Evolutionary conservation across 2,797 vertebrate genomes (phyloP).

Genomic region (Catamblyrhynchus diadema): DNA sequence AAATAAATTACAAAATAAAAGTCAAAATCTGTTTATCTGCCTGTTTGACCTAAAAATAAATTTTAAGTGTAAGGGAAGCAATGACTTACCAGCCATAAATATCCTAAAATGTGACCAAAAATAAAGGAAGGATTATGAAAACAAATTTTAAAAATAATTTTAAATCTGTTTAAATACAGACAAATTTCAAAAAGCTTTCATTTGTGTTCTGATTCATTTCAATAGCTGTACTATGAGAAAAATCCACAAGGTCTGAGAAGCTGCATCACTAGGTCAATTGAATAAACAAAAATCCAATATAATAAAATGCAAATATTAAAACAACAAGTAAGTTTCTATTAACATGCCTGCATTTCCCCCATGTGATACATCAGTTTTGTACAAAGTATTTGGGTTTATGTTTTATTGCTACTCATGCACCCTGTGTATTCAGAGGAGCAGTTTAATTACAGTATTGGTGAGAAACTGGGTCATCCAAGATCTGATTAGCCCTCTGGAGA

Average conservation of each 20-base stretch:
- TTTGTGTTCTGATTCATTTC: not conserved
- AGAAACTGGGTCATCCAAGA: slow-evolving; percentile 37
- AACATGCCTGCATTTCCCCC: not conserved
- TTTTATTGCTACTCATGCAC: not conserved
- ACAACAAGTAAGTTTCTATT: not conserved
- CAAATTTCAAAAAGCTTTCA: not conserved
- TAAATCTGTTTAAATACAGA: not conserved
- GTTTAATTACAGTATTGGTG: not conserved
- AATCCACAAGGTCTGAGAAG: not conserved
- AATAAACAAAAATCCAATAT: not conserved
- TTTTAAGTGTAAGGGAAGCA: not conserved
- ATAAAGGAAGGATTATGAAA: not conserved
- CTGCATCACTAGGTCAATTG: accelerated
- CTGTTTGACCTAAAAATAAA: not conserved
- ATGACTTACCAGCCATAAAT: not conserved
- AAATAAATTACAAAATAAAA: not conserved
- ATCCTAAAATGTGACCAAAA: not conserved
- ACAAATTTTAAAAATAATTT: not conserved
- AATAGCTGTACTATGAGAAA: not conserved
- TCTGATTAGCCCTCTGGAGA: slow-evolving; percentile 28
- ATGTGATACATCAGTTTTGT: not conserved
- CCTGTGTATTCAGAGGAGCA: not conserved
- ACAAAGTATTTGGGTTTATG: not conserved
- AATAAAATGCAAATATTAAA: not conserved
- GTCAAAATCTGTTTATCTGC: not conserved